Evolutionary conservation across 2,888 invertebrate species (phyloP).

Genomic region (Amaurobius ferox): DNA sequence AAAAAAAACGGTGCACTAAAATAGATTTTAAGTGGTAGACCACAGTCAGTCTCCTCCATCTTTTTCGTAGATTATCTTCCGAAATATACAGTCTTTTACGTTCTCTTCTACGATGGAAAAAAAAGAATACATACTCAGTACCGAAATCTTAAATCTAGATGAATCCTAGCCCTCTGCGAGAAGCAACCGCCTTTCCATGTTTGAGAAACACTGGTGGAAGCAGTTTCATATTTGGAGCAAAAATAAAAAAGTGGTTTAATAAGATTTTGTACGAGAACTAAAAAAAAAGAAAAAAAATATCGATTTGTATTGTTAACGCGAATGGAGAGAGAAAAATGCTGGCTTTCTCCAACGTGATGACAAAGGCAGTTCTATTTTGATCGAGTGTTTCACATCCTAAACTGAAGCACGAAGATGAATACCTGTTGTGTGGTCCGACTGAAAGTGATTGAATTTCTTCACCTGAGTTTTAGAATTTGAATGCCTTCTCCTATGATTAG

Average conservation of each 20-base stretch:
- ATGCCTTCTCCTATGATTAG: conserved; percentile 69
- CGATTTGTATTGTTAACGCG: conserved; percentile 31
- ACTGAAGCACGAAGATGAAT: conserved; percentile 15
- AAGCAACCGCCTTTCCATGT: conserved; percentile 7
- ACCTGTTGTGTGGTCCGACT: not conserved
- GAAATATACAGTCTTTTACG: not conserved
- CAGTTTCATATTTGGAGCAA: not conserved
- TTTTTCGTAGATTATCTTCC: not conserved
- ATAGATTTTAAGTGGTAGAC: conserved; percentile 20
- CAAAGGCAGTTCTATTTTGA: conserved; percentile 29
- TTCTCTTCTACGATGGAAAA: not conserved
- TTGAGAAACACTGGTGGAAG: conserved; percentile 6
- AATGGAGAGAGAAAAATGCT: conserved; percentile 28
- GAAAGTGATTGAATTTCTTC: conserved; percentile 25
- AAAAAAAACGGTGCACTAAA: conserved; percentile 17
- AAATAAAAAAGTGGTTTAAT: not conserved
- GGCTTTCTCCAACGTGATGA: conserved; percentile 40
- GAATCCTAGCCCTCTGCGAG: not conserved
- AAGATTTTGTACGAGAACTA: not conserved
- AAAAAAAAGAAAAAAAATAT: not conserved
- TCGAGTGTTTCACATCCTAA: conserved; percentile 40
- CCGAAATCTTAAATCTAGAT: not conserved
- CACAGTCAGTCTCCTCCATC: conserved; percentile 9
- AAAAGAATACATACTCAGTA: not conserved
- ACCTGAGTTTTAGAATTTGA: conserved; percentile 32